Percentiles rank a stretch among this genome's conserved stretches.
These are phyloP conservation scores for Thumatha senex DNA, from an alignment of 2,888 invertebrate genomes.

Conservation along the genomic window DNA sequence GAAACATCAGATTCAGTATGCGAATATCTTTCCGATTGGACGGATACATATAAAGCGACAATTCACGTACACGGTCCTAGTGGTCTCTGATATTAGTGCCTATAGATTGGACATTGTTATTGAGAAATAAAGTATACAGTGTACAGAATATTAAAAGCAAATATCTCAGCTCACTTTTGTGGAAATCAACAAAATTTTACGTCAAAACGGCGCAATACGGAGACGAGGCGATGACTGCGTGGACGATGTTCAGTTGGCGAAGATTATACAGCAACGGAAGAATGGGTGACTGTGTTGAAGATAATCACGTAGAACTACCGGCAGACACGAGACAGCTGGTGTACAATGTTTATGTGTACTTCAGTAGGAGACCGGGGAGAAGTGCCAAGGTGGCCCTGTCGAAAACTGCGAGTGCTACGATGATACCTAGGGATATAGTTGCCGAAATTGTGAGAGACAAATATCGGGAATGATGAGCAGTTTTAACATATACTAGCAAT, in stretches of 20 bases:
- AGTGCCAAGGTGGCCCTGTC: slow-evolving; percentile 67
- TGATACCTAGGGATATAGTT: slow-evolving; percentile 74
- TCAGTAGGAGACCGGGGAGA: slow-evolving; percentile 69
- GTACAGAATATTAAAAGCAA: slow-evolving; percentile 2
- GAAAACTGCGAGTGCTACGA: slow-evolving; percentile 74
- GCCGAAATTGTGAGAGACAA: slow-evolving; percentile 75
- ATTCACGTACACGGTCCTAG: slow-evolving; percentile 11
- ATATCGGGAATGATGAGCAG: slow-evolving; percentile 43
- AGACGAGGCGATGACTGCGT: slow-evolving; percentile 78
- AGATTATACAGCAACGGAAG: slow-evolving; percentile 69
- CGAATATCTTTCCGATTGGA: slow-evolving; percentile 56
- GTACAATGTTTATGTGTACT: slow-evolving; percentile 77
- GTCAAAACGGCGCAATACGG: slow-evolving; percentile 79
- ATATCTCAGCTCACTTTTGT: slow-evolving; percentile 5
- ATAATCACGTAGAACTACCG: slow-evolving; percentile 64
- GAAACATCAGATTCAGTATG: slow-evolving; percentile 60
- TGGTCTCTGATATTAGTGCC: slow-evolving; percentile 1
- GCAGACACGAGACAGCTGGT: slow-evolving; percentile 76
- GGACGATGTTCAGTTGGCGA: slow-evolving; percentile 81
- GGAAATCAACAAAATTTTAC: slow-evolving; percentile 14
- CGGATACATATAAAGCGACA: slow-evolving; percentile 51
- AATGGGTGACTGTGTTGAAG: slow-evolving; percentile 58
- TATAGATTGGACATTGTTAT: background rate
- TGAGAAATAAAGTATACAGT: background rate
- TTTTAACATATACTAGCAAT: too few relatives aligned